Conservation (phyloP, 2,888 invertebrate species). For the Emesis furor region DNA sequence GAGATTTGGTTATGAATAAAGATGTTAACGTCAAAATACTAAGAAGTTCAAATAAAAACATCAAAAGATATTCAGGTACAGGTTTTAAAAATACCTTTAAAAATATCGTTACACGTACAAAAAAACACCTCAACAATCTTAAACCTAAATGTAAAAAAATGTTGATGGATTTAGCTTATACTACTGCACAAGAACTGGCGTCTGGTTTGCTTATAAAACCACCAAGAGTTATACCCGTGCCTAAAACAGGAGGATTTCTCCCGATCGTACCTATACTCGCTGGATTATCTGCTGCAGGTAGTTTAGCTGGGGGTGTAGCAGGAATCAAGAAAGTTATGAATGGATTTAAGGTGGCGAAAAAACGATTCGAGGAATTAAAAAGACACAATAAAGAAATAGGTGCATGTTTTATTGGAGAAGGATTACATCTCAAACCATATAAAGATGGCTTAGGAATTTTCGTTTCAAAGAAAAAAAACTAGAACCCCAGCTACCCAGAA, state of each 20-base stretch:
- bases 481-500: not conserved
- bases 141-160: constrained; percentile 63
- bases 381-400: constrained; percentile 20
- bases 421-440: not conserved
- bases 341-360: constrained; percentile 77
- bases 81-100: constrained; percentile 58
- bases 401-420: constrained; percentile 29
- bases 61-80: constrained; percentile 28
- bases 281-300: constrained; percentile 78
- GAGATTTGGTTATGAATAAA: no score
- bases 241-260: constrained; percentile 80
- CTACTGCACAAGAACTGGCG: constrained; percentile 54
- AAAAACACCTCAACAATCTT: constrained; percentile 30
- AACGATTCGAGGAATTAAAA: constrained; percentile 41
- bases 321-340: constrained; percentile 78
- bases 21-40: no score
- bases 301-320: constrained; percentile 79
- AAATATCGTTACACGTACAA: constrained; percentile 45
- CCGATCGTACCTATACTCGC: constrained; percentile 81
- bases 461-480: constrained; percentile 15
- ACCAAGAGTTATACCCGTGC: constrained; percentile 78
- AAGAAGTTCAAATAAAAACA: not conserved
- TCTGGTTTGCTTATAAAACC: constrained; percentile 65
- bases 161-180: constrained; percentile 56
- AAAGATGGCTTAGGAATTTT: constrained; percentile 14